phyloP scores from a whole-genome alignment of 2,113 vertebrate genomes.

The Cyprinodon tularosa region DNA sequence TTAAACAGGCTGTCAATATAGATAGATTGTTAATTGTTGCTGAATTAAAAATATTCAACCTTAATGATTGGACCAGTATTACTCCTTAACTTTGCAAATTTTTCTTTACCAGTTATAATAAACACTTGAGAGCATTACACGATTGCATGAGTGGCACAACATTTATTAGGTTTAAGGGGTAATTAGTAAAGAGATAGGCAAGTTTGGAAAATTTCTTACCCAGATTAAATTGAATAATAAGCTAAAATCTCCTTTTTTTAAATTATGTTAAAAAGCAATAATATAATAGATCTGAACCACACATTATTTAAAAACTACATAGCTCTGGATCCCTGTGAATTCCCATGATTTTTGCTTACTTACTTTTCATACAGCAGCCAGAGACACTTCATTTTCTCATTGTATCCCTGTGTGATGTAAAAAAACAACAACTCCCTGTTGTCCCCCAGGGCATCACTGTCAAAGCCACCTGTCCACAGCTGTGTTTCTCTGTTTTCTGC shows the following conservation, averaged over 20 bases:
- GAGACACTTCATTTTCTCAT: slow-evolving; percentile 33
- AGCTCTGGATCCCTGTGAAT: not conserved
- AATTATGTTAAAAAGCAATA: not conserved
- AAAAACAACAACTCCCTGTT: slow-evolving; percentile 24
- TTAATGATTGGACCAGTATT: not conserved
- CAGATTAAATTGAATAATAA: not conserved
- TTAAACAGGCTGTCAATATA: too few species aligned
- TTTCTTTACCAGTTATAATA: not conserved
- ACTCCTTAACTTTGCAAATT: not conserved
- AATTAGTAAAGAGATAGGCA: not conserved
- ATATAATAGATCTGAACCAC: not conserved
- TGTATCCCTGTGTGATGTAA: slow-evolving; percentile 47
- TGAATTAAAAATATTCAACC: too few species aligned
- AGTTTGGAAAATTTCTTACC: not conserved
- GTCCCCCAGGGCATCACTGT: slow-evolving; percentile 49
- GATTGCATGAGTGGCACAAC: not conserved
- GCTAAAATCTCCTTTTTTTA: not conserved
- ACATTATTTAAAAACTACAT: too few species aligned
- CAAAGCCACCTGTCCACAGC: slow-evolving; percentile 71
- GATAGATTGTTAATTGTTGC: too few species aligned
- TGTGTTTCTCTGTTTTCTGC: slow-evolving; percentile 55
- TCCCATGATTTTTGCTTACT: not conserved
- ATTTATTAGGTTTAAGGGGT: not conserved
- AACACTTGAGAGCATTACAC: not conserved
- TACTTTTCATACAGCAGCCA: not conserved